phyloP scores from a whole-genome alignment of 2,888 invertebrate genomes.

The Panorpa germanica region DNA sequence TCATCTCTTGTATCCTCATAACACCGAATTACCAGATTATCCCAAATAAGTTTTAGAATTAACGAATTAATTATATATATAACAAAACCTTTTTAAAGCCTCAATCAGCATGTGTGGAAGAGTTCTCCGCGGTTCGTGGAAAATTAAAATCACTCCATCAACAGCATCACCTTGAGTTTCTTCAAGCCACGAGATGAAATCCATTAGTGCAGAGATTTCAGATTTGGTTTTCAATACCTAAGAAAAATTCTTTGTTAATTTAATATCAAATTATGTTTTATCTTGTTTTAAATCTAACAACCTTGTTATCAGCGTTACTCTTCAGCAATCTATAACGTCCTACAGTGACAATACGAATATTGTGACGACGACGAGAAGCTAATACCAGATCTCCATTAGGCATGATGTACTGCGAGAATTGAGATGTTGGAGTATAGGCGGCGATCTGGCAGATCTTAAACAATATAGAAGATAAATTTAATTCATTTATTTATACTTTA shows the following conservation, averaged over 20 bases:
- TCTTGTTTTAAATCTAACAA: too few relatives aligned
- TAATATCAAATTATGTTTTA: neutral
- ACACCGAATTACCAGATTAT: too few relatives aligned
- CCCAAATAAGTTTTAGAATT: too few relatives aligned
- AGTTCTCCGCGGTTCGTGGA: slow-evolving; percentile 43
- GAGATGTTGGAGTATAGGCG: slow-evolving; percentile 49
- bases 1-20: too few relatives aligned
- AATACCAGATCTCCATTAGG: slow-evolving; percentile 66
- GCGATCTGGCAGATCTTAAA: slow-evolving; percentile 62
- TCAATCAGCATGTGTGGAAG: slow-evolving; percentile 46
- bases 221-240: slow-evolving; percentile 48
- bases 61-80: too few relatives aligned
- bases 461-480: slow-evolving; percentile 5
- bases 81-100: slow-evolving; percentile 34
- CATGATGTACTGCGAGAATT: slow-evolving; percentile 74
- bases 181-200: slow-evolving; percentile 46
- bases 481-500: too few relatives aligned
- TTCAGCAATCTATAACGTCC: slow-evolving; percentile 69
- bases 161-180: slow-evolving; percentile 28
- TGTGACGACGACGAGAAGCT: slow-evolving; percentile 53
- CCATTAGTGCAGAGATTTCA: slow-evolving; percentile 43
- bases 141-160: slow-evolving; percentile 44
- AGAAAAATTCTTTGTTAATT: neutral
- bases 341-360: slow-evolving; percentile 61
- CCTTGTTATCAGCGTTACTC: slow-evolving; percentile 51